A percentile compares a stretch with the other conserved stretches of the same genome.
These are phyloP conservation scores for Catocala nupta DNA, from an alignment of 2,888 invertebrate genomes.

Conservation along the genomic window DNA sequence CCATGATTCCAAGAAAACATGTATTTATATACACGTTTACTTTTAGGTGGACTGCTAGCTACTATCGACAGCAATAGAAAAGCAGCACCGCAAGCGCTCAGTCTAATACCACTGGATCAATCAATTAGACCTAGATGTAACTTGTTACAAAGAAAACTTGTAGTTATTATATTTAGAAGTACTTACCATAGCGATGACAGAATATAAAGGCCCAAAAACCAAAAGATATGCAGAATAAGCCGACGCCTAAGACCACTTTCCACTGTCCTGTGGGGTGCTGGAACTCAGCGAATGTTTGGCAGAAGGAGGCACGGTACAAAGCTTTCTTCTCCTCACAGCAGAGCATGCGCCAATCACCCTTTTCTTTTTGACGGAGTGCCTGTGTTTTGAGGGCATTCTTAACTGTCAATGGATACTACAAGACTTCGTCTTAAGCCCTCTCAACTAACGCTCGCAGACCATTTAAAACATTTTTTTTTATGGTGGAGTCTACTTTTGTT, in stretches of 20 bases:
- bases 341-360: constrained; percentile 97
- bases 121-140: too few species aligned
- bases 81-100: too few species aligned
- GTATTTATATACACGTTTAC: too few species aligned
- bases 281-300: constrained; percentile 97
- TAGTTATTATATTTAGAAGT: background rate
- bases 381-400: constrained; percentile 53
- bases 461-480: too few species aligned
- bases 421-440: too few species aligned
- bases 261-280: constrained; percentile 93
- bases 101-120: too few species aligned
- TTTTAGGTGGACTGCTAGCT: too few species aligned
- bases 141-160: background rate
- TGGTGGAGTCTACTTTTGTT: too few species aligned
- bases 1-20: too few species aligned
- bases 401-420: too few species aligned
- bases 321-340: constrained; percentile 97
- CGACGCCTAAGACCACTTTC: constrained; percentile 90
- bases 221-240: constrained; percentile 84
- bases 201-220: constrained; percentile 86
- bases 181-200: constrained; percentile 87
- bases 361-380: constrained; percentile 96
- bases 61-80: too few species aligned
- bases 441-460: too few species aligned
- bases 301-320: constrained; percentile 96